Evolutionary conservation across 1,140 invertebrate genomes (phyloP).

Genomic region (Ganaspis sp.): DNA sequence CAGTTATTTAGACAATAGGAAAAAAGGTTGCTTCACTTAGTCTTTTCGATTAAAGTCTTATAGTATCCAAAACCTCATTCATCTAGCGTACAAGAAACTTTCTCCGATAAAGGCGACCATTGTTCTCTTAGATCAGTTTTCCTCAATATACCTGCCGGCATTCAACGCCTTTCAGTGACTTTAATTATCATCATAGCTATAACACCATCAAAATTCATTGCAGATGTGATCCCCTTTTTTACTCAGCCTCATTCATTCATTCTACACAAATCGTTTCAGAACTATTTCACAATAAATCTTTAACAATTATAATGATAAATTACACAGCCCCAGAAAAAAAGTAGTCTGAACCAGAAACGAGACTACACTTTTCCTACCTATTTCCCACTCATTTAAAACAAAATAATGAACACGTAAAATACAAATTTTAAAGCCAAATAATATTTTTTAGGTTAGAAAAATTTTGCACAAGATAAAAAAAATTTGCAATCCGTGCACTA

Average conservation of each 20-base stretch:
- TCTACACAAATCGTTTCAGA: not conserved
- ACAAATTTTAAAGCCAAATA: no score
- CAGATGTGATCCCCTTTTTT: not conserved
- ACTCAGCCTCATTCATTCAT: not conserved
- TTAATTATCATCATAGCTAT: not conserved
- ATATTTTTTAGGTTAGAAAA: no score
- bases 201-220: not conserved
- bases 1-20: slow-evolving; percentile 4
- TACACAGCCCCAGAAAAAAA: no score
- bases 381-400: no score
- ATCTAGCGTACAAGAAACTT: not conserved
- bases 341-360: no score
- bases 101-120: not conserved
- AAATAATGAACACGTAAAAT: no score
- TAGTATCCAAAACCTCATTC: not conserved
- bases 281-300: no score
- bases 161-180: not conserved
- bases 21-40: slow-evolving; percentile 21
- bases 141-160: not conserved
- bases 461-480: no score
- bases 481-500: no score
- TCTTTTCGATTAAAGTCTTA: not conserved
- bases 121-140: slow-evolving; percentile 2
- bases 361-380: no score
- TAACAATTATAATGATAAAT: no score